Conservation (phyloP, 2,113 vertebrate species). For the Eleginops maclovinus region DNA sequence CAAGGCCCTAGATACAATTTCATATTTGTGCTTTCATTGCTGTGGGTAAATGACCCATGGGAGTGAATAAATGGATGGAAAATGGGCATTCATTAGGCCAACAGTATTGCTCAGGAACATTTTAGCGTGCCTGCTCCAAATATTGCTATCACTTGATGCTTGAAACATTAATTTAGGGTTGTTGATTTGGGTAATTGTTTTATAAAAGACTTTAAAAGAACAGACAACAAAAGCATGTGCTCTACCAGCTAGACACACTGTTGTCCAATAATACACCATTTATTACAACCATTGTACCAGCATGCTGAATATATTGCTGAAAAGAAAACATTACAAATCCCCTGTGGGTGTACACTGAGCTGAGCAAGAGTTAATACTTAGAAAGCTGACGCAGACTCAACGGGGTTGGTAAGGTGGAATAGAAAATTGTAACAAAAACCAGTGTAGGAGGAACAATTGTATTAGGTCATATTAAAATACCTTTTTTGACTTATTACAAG, state of each 20-base stretch:
- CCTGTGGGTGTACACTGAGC: not conserved
- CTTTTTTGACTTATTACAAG: not conserved
- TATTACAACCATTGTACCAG: not conserved
- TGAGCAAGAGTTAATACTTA: conserved; percentile 6
- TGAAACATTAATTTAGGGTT: not conserved
- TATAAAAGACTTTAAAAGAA: too few species aligned
- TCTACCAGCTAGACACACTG: not conserved
- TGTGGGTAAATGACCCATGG: too few species aligned
- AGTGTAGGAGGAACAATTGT: not conserved
- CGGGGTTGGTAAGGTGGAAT: not conserved
- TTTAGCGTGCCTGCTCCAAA: too few species aligned
- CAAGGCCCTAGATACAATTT: too few species aligned
- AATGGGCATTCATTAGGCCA: too few species aligned
- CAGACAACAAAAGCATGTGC: too few species aligned
- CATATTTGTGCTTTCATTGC: too few species aligned
- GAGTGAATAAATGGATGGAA: too few species aligned
- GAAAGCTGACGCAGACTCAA: not conserved
- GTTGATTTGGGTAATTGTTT: too few species aligned
- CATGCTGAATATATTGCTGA: not conserved
- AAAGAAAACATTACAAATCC: not conserved
- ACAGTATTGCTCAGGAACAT: too few species aligned
- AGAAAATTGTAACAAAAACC: not conserved
- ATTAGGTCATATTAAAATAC: not conserved
- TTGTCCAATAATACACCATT: not conserved
- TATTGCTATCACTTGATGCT: too few species aligned